Percentiles rank a stretch among this genome's conserved stretches.
Conservation (phyloP, 1,140 invertebrate genomes). For the Ostrea edulis region DNA sequence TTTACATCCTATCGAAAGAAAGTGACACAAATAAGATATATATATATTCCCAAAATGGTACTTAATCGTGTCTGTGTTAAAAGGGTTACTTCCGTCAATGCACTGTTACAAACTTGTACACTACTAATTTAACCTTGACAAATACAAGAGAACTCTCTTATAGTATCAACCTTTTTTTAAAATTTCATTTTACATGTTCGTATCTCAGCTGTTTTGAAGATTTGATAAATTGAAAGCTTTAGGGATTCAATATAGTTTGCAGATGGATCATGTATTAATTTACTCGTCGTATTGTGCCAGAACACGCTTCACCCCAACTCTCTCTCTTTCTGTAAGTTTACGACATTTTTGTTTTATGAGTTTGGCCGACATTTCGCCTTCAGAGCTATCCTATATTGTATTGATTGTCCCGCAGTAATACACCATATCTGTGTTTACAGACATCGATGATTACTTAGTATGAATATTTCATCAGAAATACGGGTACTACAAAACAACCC, state of each 20-base stretch:
- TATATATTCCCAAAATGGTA: too few relatives aligned
- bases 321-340: not conserved
- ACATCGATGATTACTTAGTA: conserved; percentile 14
- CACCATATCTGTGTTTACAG: not conserved
- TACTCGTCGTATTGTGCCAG: not conserved
- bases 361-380: not conserved
- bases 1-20: too few relatives aligned
- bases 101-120: too few relatives aligned
- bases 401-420: not conserved
- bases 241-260: not conserved
- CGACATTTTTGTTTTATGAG: not conserved
- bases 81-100: too few relatives aligned
- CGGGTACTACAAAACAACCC: not conserved
- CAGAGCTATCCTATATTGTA: not conserved
- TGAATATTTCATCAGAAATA: conserved; percentile 25
- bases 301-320: not conserved
- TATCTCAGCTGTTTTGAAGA: too few relatives aligned
- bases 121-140: too few relatives aligned
- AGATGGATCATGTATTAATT: not conserved
- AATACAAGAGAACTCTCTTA: too few relatives aligned
- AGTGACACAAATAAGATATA: too few relatives aligned
- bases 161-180: too few relatives aligned
- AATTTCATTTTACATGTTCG: too few relatives aligned
- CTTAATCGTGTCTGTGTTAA: too few relatives aligned
- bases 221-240: too few relatives aligned